Evolutionary conservation across 2,113 vertebrate species (phyloP).

Genomic region (Poeciliopsis turrubarensis): DNA sequence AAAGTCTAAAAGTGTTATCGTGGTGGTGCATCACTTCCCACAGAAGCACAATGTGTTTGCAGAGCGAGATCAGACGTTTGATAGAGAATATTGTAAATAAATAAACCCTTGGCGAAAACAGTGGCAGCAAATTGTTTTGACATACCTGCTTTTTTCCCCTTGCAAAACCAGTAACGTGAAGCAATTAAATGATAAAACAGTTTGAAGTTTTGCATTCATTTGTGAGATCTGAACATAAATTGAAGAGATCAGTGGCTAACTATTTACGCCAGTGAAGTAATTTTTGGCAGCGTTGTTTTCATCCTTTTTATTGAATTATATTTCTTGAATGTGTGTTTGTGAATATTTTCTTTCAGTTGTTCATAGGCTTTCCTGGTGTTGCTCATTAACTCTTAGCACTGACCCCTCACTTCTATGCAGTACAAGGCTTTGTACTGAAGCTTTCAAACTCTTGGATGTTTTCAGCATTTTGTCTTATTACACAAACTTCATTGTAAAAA

Average conservation of each 20-base stretch:
- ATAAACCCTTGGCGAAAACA: slow-evolving; percentile 11
- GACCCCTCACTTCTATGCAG: neutral
- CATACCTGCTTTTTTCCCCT: slow-evolving; percentile 44
- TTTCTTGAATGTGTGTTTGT: neutral
- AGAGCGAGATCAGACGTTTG: slow-evolving; percentile 40
- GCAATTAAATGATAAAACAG: slow-evolving; percentile 40
- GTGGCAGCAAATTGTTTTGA: neutral
- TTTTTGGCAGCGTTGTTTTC: neutral
- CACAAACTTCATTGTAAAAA: neutral
- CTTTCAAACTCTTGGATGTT: neutral
- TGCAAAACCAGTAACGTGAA: slow-evolving; percentile 24
- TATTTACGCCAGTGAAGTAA: neutral
- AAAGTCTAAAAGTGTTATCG: slow-evolving; percentile 43
- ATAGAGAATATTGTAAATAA: slow-evolving; percentile 52
- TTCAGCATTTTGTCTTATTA: neutral
- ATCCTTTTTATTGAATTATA: neutral
- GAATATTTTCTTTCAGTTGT: neutral
- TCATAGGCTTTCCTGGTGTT: neutral
- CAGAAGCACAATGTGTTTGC: slow-evolving; percentile 10
- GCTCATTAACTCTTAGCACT: neutral
- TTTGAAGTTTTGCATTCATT: slow-evolving; percentile 10
- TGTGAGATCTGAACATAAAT: slow-evolving; percentile 16
- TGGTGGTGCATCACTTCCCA: slow-evolving; percentile 25
- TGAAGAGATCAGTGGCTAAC: neutral
- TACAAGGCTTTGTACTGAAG: no score